Percentiles rank a stretch among this genome's conserved stretches.
Conservation (phyloP, 2,113 vertebrate species). For the Deroptyus accipitrinus region DNA sequence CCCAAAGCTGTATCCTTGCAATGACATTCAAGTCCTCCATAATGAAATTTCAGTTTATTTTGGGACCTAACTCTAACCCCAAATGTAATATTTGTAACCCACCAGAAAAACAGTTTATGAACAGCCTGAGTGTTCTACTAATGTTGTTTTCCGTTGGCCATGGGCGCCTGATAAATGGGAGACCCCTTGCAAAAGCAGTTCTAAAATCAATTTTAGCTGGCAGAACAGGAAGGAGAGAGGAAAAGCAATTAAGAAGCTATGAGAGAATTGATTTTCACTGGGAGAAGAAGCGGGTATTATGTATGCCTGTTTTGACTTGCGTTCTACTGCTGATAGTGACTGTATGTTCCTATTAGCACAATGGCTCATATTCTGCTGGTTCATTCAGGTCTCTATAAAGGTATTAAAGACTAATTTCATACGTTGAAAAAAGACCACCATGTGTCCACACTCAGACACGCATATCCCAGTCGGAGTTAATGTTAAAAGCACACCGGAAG, state of each 20-base stretch:
- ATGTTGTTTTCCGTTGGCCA: neutral
- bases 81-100: neutral
- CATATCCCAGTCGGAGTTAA: neutral
- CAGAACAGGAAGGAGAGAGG: neutral
- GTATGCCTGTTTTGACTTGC: neutral
- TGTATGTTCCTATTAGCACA: neutral
- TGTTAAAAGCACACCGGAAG: neutral
- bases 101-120: neutral
- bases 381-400: neutral
- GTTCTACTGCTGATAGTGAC: neutral
- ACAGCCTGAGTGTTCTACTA: neutral
- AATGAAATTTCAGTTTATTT: neutral
- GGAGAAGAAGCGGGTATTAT: neutral
- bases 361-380: neutral
- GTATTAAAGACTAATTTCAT: neutral
- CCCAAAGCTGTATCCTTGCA: slow-evolving; percentile 3
- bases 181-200: neutral
- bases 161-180: neutral
- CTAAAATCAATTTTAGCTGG: neutral
- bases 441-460: neutral
- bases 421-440: neutral
- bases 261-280: neutral
- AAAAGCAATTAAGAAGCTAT: neutral
- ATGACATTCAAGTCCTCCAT: neutral
- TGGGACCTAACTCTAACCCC: neutral